Evolutionary conservation across 2,797 vertebrate species (phyloP).

Genomic region (Oryzias sinensis): DNA sequence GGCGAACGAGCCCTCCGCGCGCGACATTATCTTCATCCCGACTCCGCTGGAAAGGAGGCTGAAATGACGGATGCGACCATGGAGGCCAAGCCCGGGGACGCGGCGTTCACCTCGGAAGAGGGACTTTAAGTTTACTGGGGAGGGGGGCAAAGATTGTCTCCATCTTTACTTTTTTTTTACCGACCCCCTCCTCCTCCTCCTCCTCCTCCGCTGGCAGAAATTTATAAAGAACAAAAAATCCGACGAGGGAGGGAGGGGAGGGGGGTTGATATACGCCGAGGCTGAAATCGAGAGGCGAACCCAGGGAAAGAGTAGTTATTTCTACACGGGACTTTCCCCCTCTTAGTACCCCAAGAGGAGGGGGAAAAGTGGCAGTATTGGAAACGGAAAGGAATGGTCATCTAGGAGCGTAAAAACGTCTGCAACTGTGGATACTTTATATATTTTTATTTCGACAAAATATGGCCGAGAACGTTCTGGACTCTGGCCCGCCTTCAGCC

Average conservation of each 20-base stretch:
- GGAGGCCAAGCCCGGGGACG: conserved; percentile 59
- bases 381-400: conserved; percentile 67
- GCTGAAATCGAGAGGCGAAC: conserved; percentile 85
- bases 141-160: conserved; percentile 70
- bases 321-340: conserved; percentile 84
- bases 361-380: conserved; percentile 84
- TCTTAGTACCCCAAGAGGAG: conserved; percentile 83
- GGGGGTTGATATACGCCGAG: conserved; percentile 82
- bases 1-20: conserved; percentile 64
- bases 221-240: conserved; percentile 86
- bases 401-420: conserved; percentile 73
- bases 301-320: conserved; percentile 83
- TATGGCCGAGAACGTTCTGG: conserved; percentile 99
- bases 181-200: conserved; percentile 74
- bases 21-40: conserved; percentile 75
- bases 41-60: conserved; percentile 70
- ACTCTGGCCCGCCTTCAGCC: conserved; percentile 97
- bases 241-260: conserved; percentile 72
- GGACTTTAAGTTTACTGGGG: conserved; percentile 71
- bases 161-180: conserved; percentile 73
- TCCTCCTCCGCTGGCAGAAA: conserved; percentile 82
- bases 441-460: conserved; percentile 85
- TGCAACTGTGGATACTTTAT: conserved; percentile 79
- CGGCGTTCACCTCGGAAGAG: conserved; percentile 62
- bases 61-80: conserved; percentile 71